Percentiles rank a stretch among this genome's conserved stretches.
These are phyloP conservation scores for Xiphorhynchus erythropygius DNA, from an alignment of 2,797 vertebrate genomes.

Conservation along the genomic window DNA sequence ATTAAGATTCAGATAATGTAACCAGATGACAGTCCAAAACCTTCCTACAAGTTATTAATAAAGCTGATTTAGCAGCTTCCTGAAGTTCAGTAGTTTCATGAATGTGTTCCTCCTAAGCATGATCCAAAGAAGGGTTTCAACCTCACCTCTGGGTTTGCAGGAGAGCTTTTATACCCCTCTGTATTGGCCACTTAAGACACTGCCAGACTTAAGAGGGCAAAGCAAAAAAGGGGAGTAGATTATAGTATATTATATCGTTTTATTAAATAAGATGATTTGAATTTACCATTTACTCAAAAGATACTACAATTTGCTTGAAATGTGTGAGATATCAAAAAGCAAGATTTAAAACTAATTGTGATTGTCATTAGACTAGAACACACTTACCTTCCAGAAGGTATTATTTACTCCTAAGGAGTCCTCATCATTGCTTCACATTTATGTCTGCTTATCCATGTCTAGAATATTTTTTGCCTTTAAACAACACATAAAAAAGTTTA, in stretches of 20 bases:
- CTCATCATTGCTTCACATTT: background rate
- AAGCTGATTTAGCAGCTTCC: background rate
- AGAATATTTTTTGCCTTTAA: background rate
- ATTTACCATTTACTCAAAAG: background rate
- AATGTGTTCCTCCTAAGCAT: conserved; percentile 65
- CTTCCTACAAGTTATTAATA: background rate
- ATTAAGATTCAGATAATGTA: background rate
- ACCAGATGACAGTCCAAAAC: background rate
- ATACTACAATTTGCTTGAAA: background rate
- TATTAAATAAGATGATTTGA: background rate
- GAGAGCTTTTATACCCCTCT: conserved; percentile 74
- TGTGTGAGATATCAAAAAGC: background rate
- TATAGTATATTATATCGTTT: background rate
- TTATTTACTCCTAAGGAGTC: background rate
- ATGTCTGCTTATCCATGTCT: background rate
- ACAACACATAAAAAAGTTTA: background rate
- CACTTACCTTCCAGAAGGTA: background rate
- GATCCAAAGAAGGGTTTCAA: conserved; percentile 66
- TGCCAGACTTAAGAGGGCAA: conserved; percentile 75
- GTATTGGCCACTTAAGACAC: conserved; percentile 75
- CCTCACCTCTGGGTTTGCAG: conserved; percentile 66
- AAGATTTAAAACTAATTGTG: background rate
- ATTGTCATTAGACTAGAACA: background rate
- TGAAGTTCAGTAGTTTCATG: background rate
- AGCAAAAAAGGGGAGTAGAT: conserved; percentile 58